Evolutionary conservation across 1,140 invertebrate species (phyloP).

Genomic region (Drosophila bocki): DNA sequence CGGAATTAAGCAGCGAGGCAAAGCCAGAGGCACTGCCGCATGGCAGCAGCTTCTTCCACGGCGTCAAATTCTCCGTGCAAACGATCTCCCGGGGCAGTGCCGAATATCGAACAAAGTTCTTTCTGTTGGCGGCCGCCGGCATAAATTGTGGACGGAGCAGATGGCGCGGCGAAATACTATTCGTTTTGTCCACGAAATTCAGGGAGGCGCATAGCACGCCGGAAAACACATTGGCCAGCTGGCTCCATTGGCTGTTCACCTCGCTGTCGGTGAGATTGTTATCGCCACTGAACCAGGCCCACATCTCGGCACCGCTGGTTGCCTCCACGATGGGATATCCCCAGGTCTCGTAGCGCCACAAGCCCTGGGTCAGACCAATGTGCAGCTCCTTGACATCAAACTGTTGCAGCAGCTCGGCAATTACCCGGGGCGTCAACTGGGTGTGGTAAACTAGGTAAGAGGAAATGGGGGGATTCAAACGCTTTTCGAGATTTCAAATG

Average conservation of each 20-base stretch:
- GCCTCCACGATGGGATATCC: conserved; percentile 95
- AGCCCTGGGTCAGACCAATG: conserved; percentile 95
- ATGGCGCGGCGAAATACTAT: conserved; percentile 93
- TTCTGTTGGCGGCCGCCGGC: conserved; percentile 85
- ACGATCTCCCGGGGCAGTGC: conserved; percentile 97
- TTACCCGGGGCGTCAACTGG: conserved; percentile 94
- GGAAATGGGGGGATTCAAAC: background rate
- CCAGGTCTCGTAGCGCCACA: conserved; percentile 97
- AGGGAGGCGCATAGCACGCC: conserved; percentile 98
- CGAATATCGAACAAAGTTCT: conserved; percentile 88
- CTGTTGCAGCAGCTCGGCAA: conserved; percentile 95
- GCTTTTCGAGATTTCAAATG: background rate
- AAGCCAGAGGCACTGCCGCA: conserved; percentile 95
- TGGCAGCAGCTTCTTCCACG: conserved; percentile 98
- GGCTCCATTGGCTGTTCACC: conserved; percentile 94
- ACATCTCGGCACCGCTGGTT: conserved; percentile 96
- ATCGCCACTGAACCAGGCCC: conserved; percentile 93
- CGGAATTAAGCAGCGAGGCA: conserved; percentile 94
- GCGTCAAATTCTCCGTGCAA: conserved; percentile 99
- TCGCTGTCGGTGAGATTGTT: conserved; percentile 84
- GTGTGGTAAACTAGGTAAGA: conserved; percentile 90
- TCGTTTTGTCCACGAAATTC: conserved; percentile 96
- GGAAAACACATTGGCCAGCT: conserved; percentile 94
- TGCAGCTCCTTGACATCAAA: conserved; percentile 96
- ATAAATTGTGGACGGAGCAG: conserved; percentile 90